A percentile compares a stretch with the other conserved stretches of the same genome.
These are phyloP conservation scores for Carcina quercana DNA, from an alignment of 2,888 invertebrate species.

Conservation along the genomic window DNA sequence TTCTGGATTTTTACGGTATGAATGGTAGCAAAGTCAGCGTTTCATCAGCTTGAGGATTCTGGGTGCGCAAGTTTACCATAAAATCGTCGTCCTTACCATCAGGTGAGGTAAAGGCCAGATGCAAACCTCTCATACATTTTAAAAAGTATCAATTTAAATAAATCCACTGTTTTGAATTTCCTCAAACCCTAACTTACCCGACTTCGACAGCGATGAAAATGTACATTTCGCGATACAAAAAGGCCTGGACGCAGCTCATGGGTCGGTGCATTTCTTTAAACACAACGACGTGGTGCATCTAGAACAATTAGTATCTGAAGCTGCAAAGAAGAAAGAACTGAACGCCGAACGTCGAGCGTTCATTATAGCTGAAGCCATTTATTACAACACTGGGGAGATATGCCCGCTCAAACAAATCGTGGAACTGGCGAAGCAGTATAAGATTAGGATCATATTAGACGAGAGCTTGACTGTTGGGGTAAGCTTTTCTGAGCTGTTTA, in stretches of 20 bases:
- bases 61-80: too few species aligned
- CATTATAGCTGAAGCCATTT: constrained; percentile 94
- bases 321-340: constrained; percentile 47
- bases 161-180: too few species aligned
- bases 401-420: constrained; percentile 90
- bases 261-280: constrained; percentile 86
- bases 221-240: constrained; percentile 93
- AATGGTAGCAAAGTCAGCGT: too few species aligned
- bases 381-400: constrained; percentile 91
- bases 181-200: too few species aligned
- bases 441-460: constrained; percentile 93
- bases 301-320: constrained; percentile 78
- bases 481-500: too few species aligned
- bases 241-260: constrained; percentile 92
- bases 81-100: too few species aligned
- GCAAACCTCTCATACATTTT: too few species aligned
- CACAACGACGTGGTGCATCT: constrained; percentile 93
- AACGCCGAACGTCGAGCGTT: constrained; percentile 77
- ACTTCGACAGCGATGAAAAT: constrained; percentile 80
- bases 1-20: too few species aligned
- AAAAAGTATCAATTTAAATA: too few species aligned
- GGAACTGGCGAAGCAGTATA: constrained; percentile 87
- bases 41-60: too few species aligned
- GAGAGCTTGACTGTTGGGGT: constrained; percentile 93
- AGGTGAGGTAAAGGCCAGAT: too few species aligned